Conservation (phyloP, 2,797 vertebrate genomes). For the Artibeus lituratus region DNA sequence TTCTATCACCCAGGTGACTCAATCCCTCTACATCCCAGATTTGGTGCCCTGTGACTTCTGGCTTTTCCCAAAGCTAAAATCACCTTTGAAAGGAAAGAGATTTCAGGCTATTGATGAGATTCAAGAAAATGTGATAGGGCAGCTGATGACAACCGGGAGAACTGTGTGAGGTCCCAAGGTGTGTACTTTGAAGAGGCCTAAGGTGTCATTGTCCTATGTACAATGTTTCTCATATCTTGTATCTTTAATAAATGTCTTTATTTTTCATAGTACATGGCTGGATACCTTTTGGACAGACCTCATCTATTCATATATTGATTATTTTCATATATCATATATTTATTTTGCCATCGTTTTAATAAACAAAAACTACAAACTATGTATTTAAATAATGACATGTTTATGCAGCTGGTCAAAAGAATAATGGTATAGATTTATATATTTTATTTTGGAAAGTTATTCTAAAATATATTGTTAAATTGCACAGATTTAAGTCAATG, state of each 20-base stretch:
- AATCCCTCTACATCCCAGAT: neutral
- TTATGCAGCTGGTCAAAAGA: slow-evolving; percentile 21
- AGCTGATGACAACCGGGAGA: too few species aligned
- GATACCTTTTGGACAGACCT: too few species aligned
- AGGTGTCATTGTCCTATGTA: too few species aligned
- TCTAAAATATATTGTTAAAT: neutral
- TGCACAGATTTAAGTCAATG: neutral
- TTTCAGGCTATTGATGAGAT: too few species aligned
- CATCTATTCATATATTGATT: neutral
- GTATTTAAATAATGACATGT: neutral
- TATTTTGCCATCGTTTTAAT: neutral
- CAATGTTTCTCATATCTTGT: too few species aligned
- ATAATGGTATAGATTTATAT: neutral
- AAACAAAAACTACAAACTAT: neutral
- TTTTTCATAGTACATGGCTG: too few species aligned
- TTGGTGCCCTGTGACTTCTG: neutral
- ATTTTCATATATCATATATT: neutral
- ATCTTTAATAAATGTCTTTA: too few species aligned
- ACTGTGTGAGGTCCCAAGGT: too few species aligned
- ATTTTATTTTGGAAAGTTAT: neutral
- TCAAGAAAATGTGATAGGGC: too few species aligned
- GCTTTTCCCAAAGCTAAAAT: neutral
- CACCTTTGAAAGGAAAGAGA: too few species aligned
- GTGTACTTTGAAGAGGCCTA: too few species aligned
- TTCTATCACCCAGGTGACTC: neutral